A percentile compares a stretch with the other conserved stretches of the same genome.
Evolutionary conservation across 1,140 invertebrate genomes (phyloP).

Genomic region (Heliconius eleuchia): DNA sequence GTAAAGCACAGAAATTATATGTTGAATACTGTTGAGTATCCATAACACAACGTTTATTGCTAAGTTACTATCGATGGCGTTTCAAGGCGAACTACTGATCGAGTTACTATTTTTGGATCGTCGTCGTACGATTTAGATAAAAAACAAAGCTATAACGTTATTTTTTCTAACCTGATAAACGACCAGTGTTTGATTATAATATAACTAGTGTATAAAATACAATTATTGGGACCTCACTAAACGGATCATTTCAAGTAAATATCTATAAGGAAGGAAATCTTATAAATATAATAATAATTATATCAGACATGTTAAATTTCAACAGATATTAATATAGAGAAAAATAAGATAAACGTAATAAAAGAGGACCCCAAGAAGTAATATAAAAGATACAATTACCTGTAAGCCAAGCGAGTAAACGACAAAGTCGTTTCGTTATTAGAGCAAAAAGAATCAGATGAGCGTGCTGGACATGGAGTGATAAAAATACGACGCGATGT

Average conservation of each 20-base stretch:
- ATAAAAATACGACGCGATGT: slow-evolving; percentile 72
- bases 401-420: slow-evolving; percentile 42
- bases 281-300: too few relatives aligned
- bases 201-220: neutral
- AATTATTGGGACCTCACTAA: neutral
- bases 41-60: slow-evolving; percentile 33
- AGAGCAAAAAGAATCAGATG: slow-evolving; percentile 43
- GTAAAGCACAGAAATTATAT: slow-evolving; percentile 42
- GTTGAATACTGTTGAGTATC: slow-evolving; percentile 12
- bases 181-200: neutral
- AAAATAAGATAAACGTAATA: too few relatives aligned
- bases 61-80: slow-evolving; percentile 34
- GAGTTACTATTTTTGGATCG: slow-evolving; percentile 22
- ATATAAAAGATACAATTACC: slow-evolving; percentile 19
- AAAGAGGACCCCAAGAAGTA: neutral
- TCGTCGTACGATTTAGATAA: slow-evolving; percentile 13
- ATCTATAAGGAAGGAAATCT: too few relatives aligned
- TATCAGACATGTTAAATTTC: too few relatives aligned
- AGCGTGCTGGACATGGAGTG: slow-evolving; percentile 56
- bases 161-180: neutral
- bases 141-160: slow-evolving; percentile 25
- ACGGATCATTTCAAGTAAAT: neutral
- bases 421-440: slow-evolving; percentile 40
- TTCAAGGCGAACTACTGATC: slow-evolving; percentile 57
- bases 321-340: too few relatives aligned